phyloP scores from a whole-genome alignment of 2,113 vertebrate genomes.

The Trichomycterus rosablanca region DNA sequence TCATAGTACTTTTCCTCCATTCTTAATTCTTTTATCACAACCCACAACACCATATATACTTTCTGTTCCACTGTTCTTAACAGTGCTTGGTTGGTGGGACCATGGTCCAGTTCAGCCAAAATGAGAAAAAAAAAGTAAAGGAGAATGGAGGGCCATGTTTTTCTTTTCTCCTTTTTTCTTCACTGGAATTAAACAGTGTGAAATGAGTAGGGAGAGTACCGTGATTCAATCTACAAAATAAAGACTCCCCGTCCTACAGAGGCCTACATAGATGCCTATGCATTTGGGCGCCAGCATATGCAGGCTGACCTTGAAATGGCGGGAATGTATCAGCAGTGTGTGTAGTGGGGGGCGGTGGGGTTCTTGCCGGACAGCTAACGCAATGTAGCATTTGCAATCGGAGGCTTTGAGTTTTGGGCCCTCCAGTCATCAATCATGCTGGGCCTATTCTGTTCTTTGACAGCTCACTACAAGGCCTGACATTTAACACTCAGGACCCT shows the following conservation, averaged over 20 bases:
- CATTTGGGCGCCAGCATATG: conserved; percentile 81
- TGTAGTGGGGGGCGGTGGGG: conserved; percentile 50
- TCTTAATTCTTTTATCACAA: conserved; percentile 12
- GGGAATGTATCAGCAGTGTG: conserved; percentile 62
- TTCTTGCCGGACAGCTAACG: conserved; percentile 82
- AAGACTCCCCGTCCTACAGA: conserved; percentile 61
- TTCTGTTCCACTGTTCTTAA: conserved; percentile 24
- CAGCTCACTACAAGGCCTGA: conserved; percentile 99
- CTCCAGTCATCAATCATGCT: conserved; percentile 98
- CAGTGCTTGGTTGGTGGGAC: conserved; percentile 38
- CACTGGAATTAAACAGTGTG: conserved; percentile 70
- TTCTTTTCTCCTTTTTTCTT: conserved; percentile 51
- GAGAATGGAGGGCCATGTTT: conserved; percentile 56
- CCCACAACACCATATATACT: background rate
- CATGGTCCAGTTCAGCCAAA: conserved; percentile 62
- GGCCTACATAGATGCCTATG: conserved; percentile 71
- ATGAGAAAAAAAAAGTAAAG: conserved; percentile 49
- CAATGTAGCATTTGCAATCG: conserved; percentile 95
- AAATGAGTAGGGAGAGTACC: conserved; percentile 63
- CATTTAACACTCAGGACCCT: conserved; percentile 98
- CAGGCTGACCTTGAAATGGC: conserved; percentile 82
- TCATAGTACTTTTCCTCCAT: conserved; percentile 59
- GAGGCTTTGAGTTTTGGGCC: conserved; percentile 97
- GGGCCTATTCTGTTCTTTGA: conserved; percentile 97
- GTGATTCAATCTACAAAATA: conserved; percentile 58